Base-by-base conservation (phyloP, 2,888 invertebrate species). In the Ditylenchus weischeri region DNA sequence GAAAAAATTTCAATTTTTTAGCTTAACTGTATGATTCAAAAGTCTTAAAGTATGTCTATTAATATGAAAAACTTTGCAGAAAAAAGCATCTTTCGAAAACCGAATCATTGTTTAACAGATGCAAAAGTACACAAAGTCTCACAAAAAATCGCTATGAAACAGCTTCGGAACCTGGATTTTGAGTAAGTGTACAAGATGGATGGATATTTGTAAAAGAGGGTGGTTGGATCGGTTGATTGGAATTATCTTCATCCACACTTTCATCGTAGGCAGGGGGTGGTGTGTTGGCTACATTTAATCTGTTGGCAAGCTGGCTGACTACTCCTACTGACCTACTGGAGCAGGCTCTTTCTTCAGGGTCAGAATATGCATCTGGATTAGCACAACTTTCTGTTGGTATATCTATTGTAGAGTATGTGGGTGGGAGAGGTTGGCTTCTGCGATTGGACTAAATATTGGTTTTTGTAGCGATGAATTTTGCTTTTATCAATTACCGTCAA, bases 221-320 rank as follows among this genome's bases (percentile, higher is more conserved):
- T 11, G 54, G 54, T 7, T 10, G 8, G 7, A n/a, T 10, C 2
- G 11, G n/a, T 13, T 21, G 54, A 54, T 2, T 29, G 7, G 13
- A 10, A 15, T 15, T 43, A 15, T 15, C 43, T 8, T 43, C 43
- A 29, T 29, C 29, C 5, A 5, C 29, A 29, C 29, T 29, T 35
- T 59, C 59, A 38, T 59, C 59, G 35, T 59, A 59, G 38, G 59
- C 59, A 35, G 59, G 59, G 7, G 59, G 59, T 59, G 59, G 59
- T 23, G 35, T 36, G 35, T 59, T 38, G 13, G 59, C 3, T 5
- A 54, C 29, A 29, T 29, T 29, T 5, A 29, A 29, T 29, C 29
- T 29, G 8, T 43, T 43, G 43, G 43, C 15, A 10, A 15, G 43
- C 13, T 54, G n/a, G 21, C n/a, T 4, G 1, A 11, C 54, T 11